Evolutionary conservation across 2,888 invertebrate genomes (phyloP).

Genomic region (Euproctis similis): DNA sequence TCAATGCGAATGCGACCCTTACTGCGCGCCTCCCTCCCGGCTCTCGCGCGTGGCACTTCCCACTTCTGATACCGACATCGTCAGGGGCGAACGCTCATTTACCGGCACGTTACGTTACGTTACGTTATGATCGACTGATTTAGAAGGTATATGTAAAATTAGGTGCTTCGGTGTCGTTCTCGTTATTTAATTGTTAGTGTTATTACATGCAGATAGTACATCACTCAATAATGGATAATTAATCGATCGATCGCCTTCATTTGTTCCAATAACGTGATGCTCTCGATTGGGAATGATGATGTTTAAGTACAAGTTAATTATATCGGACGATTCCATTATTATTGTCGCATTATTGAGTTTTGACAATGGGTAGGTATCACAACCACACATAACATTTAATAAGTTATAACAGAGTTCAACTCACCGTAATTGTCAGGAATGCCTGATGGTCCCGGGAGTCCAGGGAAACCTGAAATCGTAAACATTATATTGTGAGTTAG

Average conservation of each 20-base stretch:
- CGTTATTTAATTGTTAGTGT: slow-evolving; percentile 61
- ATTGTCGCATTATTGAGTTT: slow-evolving; percentile 42
- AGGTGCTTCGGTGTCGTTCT: slow-evolving; percentile 47
- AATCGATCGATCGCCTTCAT: slow-evolving; percentile 41
- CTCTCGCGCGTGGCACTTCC: slow-evolving; percentile 3
- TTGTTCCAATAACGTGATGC: slow-evolving; percentile 36
- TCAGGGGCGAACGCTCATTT: slow-evolving; percentile 20
- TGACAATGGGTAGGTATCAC: slow-evolving; percentile 28
- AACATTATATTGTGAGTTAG: neutral
- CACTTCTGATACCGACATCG: slow-evolving; percentile 18
- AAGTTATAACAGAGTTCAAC: slow-evolving; percentile 46
- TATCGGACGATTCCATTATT: slow-evolving; percentile 20
- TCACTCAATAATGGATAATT: slow-evolving; percentile 63
- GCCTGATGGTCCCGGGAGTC: slow-evolving; percentile 89
- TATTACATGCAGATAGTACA: slow-evolving; percentile 46
- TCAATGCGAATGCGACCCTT: slow-evolving; percentile 16
- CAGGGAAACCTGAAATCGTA: slow-evolving; percentile 76
- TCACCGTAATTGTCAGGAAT: slow-evolving; percentile 91
- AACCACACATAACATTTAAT: slow-evolving; percentile 11
- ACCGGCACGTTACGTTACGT: slow-evolving; percentile 20
- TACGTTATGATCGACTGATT: slow-evolving; percentile 32
- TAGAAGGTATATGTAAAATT: too few species aligned
- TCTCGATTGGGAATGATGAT: slow-evolving; percentile 35
- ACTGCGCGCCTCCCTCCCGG: slow-evolving; percentile 1
- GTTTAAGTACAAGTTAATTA: slow-evolving; percentile 43